Conservation (phyloP, 2,113 vertebrate species). For the Anser brachyrhynchus region DNA sequence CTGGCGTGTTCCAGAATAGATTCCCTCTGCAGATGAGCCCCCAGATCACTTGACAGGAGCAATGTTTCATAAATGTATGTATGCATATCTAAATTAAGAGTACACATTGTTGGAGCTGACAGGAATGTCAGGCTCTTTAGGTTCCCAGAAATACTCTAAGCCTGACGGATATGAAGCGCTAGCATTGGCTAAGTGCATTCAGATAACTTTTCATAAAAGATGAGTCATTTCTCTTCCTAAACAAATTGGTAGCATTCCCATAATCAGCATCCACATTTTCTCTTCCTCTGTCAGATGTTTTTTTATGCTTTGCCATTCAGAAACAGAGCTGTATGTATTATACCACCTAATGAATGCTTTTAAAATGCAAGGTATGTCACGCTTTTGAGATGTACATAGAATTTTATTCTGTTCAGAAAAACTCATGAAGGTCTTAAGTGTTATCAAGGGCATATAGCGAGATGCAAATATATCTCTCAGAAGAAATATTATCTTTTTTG, state of each 20-base stretch:
- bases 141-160: conserved; percentile 26
- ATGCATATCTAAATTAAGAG: conserved; percentile 31
- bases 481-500: neutral
- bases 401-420: neutral
- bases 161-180: neutral
- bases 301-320: neutral
- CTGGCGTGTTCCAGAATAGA: neutral
- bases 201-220: conserved; percentile 33
- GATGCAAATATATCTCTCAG: neutral
- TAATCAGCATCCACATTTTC: neutral
- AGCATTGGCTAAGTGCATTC: conserved; percentile 1
- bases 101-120: neutral
- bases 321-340: neutral
- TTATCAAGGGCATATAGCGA: neutral
- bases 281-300: neutral
- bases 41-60: conserved; percentile 31
- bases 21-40: neutral
- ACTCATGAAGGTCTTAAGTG: neutral
- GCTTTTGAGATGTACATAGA: neutral
- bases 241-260: neutral
- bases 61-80: neutral
- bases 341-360: neutral
- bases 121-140: conserved; percentile 45
- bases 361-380: neutral
- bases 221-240: conserved; percentile 53